Conservation (phyloP, 2,113 vertebrate genomes). For the Nesogale talazaci region DNA sequence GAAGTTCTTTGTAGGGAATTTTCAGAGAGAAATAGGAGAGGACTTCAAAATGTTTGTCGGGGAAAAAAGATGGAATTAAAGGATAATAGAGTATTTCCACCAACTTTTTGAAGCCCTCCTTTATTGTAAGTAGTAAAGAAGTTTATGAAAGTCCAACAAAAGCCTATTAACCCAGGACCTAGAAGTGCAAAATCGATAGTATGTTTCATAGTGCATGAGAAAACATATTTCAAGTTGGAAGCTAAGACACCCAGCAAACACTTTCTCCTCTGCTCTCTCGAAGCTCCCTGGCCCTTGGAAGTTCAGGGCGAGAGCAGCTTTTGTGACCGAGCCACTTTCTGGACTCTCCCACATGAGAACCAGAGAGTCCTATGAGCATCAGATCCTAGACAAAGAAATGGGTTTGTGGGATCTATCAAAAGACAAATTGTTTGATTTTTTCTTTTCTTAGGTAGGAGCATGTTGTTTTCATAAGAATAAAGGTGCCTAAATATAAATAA, state of each 20-base stretch:
- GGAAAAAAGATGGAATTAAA: too few relatives aligned
- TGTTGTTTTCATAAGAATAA: slow-evolving; percentile 53
- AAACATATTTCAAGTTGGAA: slow-evolving; percentile 51
- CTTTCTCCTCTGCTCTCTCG: slow-evolving; percentile 21
- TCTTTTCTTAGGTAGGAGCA: slow-evolving; percentile 44
- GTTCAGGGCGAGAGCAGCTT: not conserved
- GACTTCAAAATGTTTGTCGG: too few relatives aligned
- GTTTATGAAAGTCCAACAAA: not conserved
- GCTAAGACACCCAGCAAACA: not conserved
- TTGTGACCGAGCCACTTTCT: not conserved
- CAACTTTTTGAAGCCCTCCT: too few relatives aligned
- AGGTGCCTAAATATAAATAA: slow-evolving; percentile 45
- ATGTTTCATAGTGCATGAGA: slow-evolving; percentile 15
- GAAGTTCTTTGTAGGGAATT: slow-evolving; percentile 51
- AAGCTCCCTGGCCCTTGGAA: not conserved
- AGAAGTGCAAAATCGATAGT: slow-evolving; percentile 34
- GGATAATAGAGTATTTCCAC: too few relatives aligned
- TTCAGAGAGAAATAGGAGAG: slow-evolving; percentile 17
- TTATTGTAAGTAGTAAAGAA: too few relatives aligned
- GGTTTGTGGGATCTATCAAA: slow-evolving; percentile 40
- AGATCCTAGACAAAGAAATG: slow-evolving; percentile 52
- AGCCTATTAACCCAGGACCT: slow-evolving; percentile 43
- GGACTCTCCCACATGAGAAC: slow-evolving; percentile 4
- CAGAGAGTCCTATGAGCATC: not conserved
- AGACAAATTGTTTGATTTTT: slow-evolving; percentile 52